Base-by-base conservation (phyloP, 2,888 invertebrate genomes). In the Lepidocyrtoides sp. region DNA sequence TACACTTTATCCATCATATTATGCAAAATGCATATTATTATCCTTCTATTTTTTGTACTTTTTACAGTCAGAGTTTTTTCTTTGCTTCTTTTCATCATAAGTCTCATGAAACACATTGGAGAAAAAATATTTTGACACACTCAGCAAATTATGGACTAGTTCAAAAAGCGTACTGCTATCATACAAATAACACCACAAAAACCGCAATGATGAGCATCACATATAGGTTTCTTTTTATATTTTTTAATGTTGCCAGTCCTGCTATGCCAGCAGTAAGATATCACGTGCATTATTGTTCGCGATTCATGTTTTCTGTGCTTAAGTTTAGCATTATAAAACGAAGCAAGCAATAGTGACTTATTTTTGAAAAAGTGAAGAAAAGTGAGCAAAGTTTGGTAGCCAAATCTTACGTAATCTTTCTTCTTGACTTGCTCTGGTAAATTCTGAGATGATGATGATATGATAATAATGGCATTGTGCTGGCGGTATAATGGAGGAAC, bases 41-140 rank as follows among this genome's bases (percentile, higher is more conserved):
- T n/a, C 17, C 3, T n/a, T 4, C n/a, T 1, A 32, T n/a, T 32
- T 66, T 66, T 66, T 66, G 14, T 14, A 7, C 66, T 20, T n/a
- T 17, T 36, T 69, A 2, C 20, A 32, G 36, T 32, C 36, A 36
- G 8, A 23, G 63, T 29, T n/a, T 63, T 10, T 29, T 63, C 8
- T 63, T 7, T 63, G 14, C 17, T 17, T 7, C 17, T 26, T 26
- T 12, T 60, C 66, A 17, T 63, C 63, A 32, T 63, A 26, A 63
- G 8, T 36, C 44, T 44, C 23, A 44, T 72, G 66, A 32, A 66
- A 12, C 44, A 72, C 44, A 72, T 44, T 23, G 23, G n/a, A n/a
- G 66, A 69, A 72, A 85, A 86, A 86, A 77, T 86, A 66, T 86
- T 86, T 86, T 86, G 86, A 86, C 86, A 77, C 44, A 86, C 29